phyloP scores from a whole-genome alignment of 2,113 vertebrate genomes.

The Dissostichus mawsoni region DNA sequence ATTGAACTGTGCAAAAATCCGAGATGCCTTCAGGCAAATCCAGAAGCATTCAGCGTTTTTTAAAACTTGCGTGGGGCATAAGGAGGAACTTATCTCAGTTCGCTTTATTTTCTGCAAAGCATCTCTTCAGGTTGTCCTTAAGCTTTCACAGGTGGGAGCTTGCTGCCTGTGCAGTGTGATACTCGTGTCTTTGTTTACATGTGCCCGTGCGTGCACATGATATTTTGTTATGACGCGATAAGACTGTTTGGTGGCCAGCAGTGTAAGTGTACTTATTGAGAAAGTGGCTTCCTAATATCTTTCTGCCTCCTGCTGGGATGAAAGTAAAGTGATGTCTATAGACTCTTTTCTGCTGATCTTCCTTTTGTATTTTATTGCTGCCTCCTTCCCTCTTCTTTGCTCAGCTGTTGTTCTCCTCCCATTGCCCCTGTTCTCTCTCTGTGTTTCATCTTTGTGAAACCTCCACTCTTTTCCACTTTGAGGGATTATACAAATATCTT shows the following conservation, averaged over 20 bases:
- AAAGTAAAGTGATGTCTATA: conserved; percentile 51
- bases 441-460: conserved; percentile 28
- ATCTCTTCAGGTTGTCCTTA: conserved; percentile 38
- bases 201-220: conserved; percentile 12
- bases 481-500: conserved; percentile 45
- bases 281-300: conserved; percentile 26
- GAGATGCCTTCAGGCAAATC: conserved; percentile 37
- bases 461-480: conserved; percentile 23
- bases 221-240: conserved; percentile 15
- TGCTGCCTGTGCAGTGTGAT: conserved; percentile 26
- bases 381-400: conserved; percentile 28
- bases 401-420: conserved; percentile 41
- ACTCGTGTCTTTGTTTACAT: conserved; percentile 36
- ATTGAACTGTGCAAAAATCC: conserved; percentile 46
- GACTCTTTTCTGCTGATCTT: conserved; percentile 42
- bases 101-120: conserved; percentile 17
- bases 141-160: conserved; percentile 32
- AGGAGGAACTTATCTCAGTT: conserved; percentile 24
- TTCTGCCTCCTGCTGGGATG: conserved; percentile 46
- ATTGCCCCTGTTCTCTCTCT: not conserved
- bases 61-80: conserved; percentile 11
- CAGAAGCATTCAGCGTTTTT: conserved; percentile 41
- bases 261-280: conserved; percentile 2
- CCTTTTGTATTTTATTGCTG: conserved; percentile 50
- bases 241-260: conserved; percentile 8